These are phyloP conservation scores for Chloroceryle aenea DNA, from an alignment of 2,113 vertebrate species.

Conservation along the genomic window DNA sequence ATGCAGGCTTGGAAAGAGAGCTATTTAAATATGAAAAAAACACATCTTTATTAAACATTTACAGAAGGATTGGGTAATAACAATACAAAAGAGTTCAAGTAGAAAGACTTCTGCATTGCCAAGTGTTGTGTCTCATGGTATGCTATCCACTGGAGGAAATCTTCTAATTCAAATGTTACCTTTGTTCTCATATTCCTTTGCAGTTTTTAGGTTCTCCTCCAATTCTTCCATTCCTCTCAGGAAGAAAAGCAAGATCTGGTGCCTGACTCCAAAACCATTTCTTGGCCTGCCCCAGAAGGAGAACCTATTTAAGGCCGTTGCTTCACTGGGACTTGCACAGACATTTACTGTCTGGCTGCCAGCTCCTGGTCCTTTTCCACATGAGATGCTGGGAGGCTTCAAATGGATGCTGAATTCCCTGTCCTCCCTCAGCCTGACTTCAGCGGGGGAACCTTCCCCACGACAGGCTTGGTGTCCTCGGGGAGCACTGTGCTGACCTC, in stretches of 20 bases:
- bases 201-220: not conserved
- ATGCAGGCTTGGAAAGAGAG: not conserved
- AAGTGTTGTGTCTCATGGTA: not conserved
- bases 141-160: not conserved
- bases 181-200: not conserved
- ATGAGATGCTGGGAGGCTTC: not conserved
- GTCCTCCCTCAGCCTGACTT: not conserved
- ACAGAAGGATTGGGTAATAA: not conserved
- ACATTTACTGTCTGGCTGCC: not conserved
- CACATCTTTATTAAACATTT: not conserved
- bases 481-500: no score
- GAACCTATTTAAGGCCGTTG: not conserved
- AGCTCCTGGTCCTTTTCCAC: not conserved
- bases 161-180: not conserved
- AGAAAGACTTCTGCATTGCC: not conserved
- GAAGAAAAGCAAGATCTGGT: not conserved
- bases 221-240: not conserved
- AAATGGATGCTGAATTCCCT: no score
- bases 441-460: no score
- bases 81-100: not conserved
- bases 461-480: no score
- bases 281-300: not conserved
- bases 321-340: not conserved
- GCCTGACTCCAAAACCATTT: not conserved
- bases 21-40: not conserved